phyloP scores from a whole-genome alignment of 2,888 invertebrate species.

The Cryptocheilus praepositus region DNA sequence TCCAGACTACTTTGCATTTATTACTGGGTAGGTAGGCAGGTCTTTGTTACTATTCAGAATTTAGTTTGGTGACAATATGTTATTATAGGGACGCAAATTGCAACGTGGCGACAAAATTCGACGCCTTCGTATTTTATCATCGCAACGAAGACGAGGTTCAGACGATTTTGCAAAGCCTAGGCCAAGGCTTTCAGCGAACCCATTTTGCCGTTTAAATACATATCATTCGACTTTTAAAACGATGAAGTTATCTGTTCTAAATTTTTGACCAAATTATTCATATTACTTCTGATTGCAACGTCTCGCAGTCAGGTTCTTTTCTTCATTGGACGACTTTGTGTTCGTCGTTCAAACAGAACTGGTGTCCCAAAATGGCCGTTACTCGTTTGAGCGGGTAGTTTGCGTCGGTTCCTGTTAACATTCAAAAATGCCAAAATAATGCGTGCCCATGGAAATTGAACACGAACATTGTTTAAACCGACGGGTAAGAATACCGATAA shows the following conservation, averaged over 20 bases:
- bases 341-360: background rate
- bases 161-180: constrained; percentile 76
- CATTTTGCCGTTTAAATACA: constrained; percentile 75
- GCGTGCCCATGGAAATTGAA: no score
- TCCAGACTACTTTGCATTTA: constrained; percentile 79
- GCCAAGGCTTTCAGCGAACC: constrained; percentile 77
- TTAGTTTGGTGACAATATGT: background rate
- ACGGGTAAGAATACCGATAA: no score
- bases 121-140: constrained; percentile 75
- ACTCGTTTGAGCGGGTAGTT: no score
- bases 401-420: no score
- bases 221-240: background rate
- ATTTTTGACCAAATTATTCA: no score
- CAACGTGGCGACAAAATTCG: constrained; percentile 74
- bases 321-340: background rate
- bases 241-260: no score
- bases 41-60: background rate
- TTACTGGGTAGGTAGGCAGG: constrained; percentile 77
- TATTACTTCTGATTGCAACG: no score
- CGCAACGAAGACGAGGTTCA: constrained; percentile 72
- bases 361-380: no score
- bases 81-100: constrained; percentile 75
- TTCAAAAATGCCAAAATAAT: no score
- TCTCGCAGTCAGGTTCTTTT: no score
- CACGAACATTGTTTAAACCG: no score